Conservation (phyloP, 2,888 invertebrate species). For the Phortica okadai region DNA sequence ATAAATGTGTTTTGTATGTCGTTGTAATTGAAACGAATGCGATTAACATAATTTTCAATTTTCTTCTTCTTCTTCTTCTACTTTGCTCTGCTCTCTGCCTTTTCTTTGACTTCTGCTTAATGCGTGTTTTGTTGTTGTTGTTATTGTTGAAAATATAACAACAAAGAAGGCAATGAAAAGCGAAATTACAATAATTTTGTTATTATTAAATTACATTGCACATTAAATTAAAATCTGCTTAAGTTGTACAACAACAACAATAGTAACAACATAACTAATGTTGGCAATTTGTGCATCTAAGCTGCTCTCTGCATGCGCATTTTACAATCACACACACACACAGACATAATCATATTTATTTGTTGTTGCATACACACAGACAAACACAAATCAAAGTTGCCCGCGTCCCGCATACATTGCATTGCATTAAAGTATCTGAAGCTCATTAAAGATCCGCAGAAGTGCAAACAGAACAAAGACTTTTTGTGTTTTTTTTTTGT, state of each 20-base stretch:
- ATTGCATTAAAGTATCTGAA: too few species aligned
- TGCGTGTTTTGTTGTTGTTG: constrained; percentile 33
- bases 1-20: constrained; percentile 47
- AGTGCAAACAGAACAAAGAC: constrained; percentile 8
- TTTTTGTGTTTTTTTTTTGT: not conserved
- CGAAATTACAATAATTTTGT: constrained; percentile 65
- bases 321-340: not conserved
- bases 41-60: constrained; percentile 69
- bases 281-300: constrained; percentile 34
- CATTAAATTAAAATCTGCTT: constrained; percentile 49
- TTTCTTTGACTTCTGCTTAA: not conserved
- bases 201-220: constrained; percentile 60
- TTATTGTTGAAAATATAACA: not conserved
- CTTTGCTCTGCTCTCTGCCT: not conserved
- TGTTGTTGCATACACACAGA: too few species aligned
- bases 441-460: not conserved
- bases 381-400: too few species aligned
- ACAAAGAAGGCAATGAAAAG: constrained; percentile 2
- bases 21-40: constrained; percentile 71
- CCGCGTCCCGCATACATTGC: too few species aligned
- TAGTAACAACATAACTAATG: constrained; percentile 3
- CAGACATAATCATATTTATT: too few species aligned
- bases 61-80: constrained; percentile 31
- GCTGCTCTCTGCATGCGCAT: constrained; percentile 5
- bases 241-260: constrained; percentile 32